Conservation (phyloP, 2,797 vertebrate species). For the Poecilia gillii region DNA sequence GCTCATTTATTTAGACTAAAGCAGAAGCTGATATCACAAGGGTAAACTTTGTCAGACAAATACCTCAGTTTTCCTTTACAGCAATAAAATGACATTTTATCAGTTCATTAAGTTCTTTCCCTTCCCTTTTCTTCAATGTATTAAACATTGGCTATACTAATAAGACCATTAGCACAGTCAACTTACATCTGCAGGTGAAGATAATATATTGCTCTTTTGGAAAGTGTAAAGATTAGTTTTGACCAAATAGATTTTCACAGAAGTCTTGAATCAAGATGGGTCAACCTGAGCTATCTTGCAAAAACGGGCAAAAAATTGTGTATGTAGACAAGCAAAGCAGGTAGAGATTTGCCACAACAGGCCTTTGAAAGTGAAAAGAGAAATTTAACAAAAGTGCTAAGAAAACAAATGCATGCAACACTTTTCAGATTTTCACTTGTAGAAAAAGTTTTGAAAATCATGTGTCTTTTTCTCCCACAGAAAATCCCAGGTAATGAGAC, state of each 20-base stretch:
- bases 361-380: neutral
- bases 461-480: neutral
- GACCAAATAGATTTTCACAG: neutral
- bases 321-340: neutral
- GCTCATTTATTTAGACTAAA: slow-evolving; percentile 15
- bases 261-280: neutral
- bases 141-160: neutral
- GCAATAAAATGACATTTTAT: neutral
- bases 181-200: neutral
- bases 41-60: neutral
- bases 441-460: neutral
- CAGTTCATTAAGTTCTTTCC: neutral
- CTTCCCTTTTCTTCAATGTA: neutral
- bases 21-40: neutral
- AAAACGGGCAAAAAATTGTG: neutral
- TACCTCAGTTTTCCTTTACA: neutral
- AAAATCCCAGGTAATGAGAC: neutral
- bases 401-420: neutral
- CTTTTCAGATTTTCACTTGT: neutral
- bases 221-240: neutral
- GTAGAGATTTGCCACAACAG: neutral
- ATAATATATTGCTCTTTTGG: neutral
- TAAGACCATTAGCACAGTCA: neutral
- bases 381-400: neutral
- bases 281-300: neutral